Percentiles rank a stretch among this genome's conserved stretches.
Evolutionary conservation across 2,888 invertebrate genomes (phyloP).

Genomic region (Horisme vitalbata): DNA sequence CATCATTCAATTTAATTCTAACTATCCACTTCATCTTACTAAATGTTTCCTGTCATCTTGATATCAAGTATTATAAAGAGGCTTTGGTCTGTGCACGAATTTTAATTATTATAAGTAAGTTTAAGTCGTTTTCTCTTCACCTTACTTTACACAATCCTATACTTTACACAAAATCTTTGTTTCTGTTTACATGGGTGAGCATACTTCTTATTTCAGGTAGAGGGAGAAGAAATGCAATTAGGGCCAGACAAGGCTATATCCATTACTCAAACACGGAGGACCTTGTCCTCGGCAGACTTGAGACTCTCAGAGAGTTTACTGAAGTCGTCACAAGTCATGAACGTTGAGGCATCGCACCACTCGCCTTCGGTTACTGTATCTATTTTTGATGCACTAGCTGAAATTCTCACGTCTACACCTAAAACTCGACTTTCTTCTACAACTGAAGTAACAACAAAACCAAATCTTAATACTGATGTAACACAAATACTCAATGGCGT

Average conservation of each 20-base stretch:
- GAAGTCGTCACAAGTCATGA: constrained; percentile 75
- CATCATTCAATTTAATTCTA: constrained; percentile 37
- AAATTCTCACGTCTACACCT: constrained; percentile 80
- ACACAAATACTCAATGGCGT: constrained; percentile 75
- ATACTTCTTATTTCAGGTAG: constrained; percentile 82
- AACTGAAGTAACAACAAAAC: constrained; percentile 67
- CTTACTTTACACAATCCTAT: constrained; percentile 27
- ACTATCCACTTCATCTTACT: constrained; percentile 39
- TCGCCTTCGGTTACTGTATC: constrained; percentile 83
- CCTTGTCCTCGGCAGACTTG: constrained; percentile 75
- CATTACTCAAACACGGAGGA: constrained; percentile 76
- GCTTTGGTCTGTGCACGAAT: constrained; percentile 78
- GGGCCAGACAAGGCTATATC: constrained; percentile 78
- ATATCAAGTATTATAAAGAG: constrained; percentile 74
- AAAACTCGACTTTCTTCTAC: constrained; percentile 70
- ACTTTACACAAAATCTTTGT: constrained; percentile 41
- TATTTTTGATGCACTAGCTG: constrained; percentile 83
- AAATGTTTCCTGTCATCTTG: constrained; percentile 45
- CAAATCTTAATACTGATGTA: constrained; percentile 62
- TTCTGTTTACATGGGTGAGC: constrained; percentile 80
- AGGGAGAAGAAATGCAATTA: constrained; percentile 80
- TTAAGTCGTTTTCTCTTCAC: constrained; percentile 44
- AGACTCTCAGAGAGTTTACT: constrained; percentile 75
- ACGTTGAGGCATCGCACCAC: constrained; percentile 81
- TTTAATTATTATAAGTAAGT: constrained; percentile 40